phyloP scores from a whole-genome alignment of 2,797 vertebrate genomes.

The Aphelocoma californica region DNA sequence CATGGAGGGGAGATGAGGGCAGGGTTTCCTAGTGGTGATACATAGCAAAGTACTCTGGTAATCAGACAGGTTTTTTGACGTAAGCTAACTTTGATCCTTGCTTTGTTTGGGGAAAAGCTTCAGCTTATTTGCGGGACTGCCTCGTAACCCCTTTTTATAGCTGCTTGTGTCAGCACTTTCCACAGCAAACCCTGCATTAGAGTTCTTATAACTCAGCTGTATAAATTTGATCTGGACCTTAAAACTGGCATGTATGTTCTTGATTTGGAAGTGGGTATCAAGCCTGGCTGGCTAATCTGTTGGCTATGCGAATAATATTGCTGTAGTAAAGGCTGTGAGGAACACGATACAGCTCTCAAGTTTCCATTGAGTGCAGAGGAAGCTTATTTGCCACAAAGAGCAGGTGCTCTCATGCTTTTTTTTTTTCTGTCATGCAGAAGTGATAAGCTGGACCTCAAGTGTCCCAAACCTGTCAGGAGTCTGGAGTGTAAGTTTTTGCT shows the following conservation, averaged over 20 bases:
- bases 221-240: constrained; percentile 51
- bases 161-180: constrained; percentile 19
- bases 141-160: constrained; percentile 29
- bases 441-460: not conserved
- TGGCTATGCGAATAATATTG: constrained; percentile 24
- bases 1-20: rapidly evolving
- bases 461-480: not conserved
- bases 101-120: constrained; percentile 7
- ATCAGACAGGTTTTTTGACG: not conserved
- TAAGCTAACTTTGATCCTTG: not conserved
- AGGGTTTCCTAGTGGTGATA: not conserved
- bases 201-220: constrained; percentile 16
- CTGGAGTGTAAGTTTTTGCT: not conserved
- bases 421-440: not conserved
- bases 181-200: not conserved
- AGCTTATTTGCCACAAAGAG: constrained; percentile 31
- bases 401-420: not conserved
- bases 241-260: constrained; percentile 12
- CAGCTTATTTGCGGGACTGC: not conserved
- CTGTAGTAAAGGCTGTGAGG: constrained; percentile 34
- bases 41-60: not conserved
- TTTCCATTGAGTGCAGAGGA: constrained; percentile 13
- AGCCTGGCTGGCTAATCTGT: constrained; percentile 33
- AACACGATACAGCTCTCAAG: constrained; percentile 16
- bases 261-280: constrained; percentile 28